phyloP scores from a whole-genome alignment of 2,888 invertebrate genomes.

The Deilephila porcellus region DNA sequence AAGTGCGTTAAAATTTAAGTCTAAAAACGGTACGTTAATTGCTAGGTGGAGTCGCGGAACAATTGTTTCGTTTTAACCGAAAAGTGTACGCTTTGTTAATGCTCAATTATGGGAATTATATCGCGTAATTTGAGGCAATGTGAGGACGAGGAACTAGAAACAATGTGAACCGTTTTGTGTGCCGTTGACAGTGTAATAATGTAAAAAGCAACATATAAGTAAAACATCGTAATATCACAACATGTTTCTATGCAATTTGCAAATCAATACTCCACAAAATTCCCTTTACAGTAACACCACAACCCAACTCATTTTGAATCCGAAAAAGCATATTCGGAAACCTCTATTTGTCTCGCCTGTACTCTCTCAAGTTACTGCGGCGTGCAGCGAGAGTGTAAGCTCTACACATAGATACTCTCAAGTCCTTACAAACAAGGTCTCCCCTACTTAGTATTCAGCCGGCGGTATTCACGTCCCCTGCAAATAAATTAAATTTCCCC shows the following conservation, averaged over 20 bases:
- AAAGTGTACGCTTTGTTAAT: not conserved
- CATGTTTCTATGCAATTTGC: too few species aligned
- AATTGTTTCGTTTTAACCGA: not conserved
- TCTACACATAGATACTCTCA: slow-evolving; percentile 13
- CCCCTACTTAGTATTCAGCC: slow-evolving; percentile 20
- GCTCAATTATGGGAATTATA: too few species aligned
- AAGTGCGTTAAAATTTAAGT: not conserved
- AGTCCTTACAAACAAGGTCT: slow-evolving; percentile 17
- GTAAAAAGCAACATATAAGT: too few species aligned
- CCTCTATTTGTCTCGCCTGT: not conserved
- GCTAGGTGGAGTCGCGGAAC: not conserved
- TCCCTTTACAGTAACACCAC: not conserved
- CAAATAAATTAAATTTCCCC: slow-evolving; percentile 30
- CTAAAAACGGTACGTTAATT: not conserved
- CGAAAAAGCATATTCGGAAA: not conserved
- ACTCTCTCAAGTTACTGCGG: not conserved
- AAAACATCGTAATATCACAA: too few species aligned
- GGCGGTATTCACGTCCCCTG: slow-evolving; percentile 15
- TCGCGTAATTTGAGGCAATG: too few species aligned
- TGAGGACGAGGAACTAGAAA: too few species aligned
- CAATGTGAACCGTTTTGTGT: too few species aligned
- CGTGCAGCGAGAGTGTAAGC: slow-evolving; percentile 8
- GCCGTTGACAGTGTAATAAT: too few species aligned
- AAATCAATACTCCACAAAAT: too few species aligned
- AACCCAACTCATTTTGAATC: not conserved